Evolutionary conservation across 2,888 invertebrate species (phyloP), one percentile per base, ranked within the genome.

Genomic region (Diloba caeruleocephala): DNA sequence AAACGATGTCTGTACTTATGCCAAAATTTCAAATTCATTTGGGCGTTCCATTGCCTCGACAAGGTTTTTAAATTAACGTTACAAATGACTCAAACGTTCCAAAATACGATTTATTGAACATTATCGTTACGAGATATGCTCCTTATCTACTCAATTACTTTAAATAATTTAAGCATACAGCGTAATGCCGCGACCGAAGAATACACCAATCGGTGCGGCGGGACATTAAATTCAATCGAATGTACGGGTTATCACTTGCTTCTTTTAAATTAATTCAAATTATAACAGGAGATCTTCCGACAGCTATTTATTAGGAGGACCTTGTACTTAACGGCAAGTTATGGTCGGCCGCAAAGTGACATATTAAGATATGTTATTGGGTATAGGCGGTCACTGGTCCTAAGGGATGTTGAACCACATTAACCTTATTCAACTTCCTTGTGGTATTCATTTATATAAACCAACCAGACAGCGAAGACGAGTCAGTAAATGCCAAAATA

Each of bases 61-160:
- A 85, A 72, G 78, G 51, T 71, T 81, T 81, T 79, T 71, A 77
- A 82, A 81, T 85, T 82, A 82, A 78, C 61, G 43, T 69, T 63
- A 81, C 73, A 69, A 76, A 76, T 72, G 66, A 77, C 66, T 66
- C 52, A 71, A 77, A 78, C 71, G 68, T 67, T 69, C 66, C 53
- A 69, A 77, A 71, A 71, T 71, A 77, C 72, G 71, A 85, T 82
- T 84, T 84, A 84, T 81, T 77, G 62, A 50, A 65, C 67, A 68
- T 81, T 84, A 83, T 79, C 81, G 53, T 71, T 53, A 44, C 59
- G 70, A 81, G 79, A 80, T 83, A 79, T 74, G 55, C 49, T 54
- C 62, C 76, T 84, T 88, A 89, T 89, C 87, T 80, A 75, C 75
- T 60, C 82, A 85, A 88, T 88, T 88, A 85, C 81, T 81, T 87